Base-by-base conservation (phyloP, 1,140 invertebrate genomes). In the Zeugodacus cucurbitae region DNA sequence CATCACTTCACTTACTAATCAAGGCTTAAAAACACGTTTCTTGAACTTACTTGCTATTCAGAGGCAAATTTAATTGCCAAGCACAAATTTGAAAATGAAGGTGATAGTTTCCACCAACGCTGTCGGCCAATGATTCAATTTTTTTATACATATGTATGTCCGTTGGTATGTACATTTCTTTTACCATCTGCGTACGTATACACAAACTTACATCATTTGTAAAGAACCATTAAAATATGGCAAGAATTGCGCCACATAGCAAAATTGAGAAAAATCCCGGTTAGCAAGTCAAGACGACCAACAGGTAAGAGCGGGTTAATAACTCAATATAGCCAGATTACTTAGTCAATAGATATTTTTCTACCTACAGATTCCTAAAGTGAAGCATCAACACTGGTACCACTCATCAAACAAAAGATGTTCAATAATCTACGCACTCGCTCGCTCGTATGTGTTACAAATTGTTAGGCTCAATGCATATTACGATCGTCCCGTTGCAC, bases 71-170 rank as follows among this genome's bases (percentile, higher is more conserved):
- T 82, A 82, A 82, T 82, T 48, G 44, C 74, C n/a, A 82, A 22
- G 41, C 41, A 82, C 41, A 82, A 82, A 82, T 82, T 82, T 20
- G 74, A 82, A 48, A 82, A 82, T 82, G 74, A 82, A 82, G 74
- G 74, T 82, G 74, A 82, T 78, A 82, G 74, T 82, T 48, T 82
- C 74, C 74, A 82, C 74, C 74, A 82, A 82, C 74, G 74, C 74
- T 82, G 41, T 26, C 74, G 37, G 11, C 22, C 41, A 82, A 82
- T 82, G 74, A 82, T 82, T 82, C 74, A 82, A 82, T 48, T 54
- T 14, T 70, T 48, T 26, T 26, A 44, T 26, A 44, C 74, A 37
- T 37, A 74, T 37, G 7, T 34, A 37, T 67, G 29, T 11, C n/a
- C 34, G 58, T n/a, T n/a, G n/a, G n/a, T 26, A n/a, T 62, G 58